Percentiles rank a stretch among this genome's conserved stretches.
phyloP scores from a whole-genome alignment of 2,888 invertebrate species.

The Alviniconcha strummeri region DNA sequence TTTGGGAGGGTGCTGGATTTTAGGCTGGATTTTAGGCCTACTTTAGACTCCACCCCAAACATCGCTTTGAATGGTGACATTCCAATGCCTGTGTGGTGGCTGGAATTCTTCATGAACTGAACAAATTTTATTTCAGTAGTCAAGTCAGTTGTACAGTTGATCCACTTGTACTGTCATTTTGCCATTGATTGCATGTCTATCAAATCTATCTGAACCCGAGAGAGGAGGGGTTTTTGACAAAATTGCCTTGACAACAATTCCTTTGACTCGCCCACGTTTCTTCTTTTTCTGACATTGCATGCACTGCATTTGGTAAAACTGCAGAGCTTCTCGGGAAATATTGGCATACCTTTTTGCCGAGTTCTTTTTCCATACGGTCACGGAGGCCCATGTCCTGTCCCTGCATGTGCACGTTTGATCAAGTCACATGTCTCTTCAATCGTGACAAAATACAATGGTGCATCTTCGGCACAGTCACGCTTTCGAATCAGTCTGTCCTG shows the following conservation, averaged over 20 bases:
- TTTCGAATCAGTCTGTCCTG: slow-evolving; percentile 28
- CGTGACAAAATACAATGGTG: slow-evolving; percentile 23
- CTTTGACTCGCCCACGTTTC: slow-evolving; percentile 13
- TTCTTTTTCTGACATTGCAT: slow-evolving; percentile 19
- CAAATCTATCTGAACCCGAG: slow-evolving; percentile 20
- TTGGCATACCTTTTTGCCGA: slow-evolving; percentile 11
- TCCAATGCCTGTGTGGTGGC: slow-evolving; percentile 21
- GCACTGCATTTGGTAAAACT: slow-evolving; percentile 25
- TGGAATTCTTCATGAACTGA: slow-evolving; percentile 17
- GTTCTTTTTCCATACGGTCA: slow-evolving; percentile 24
- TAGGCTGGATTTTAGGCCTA: slow-evolving; percentile 18
- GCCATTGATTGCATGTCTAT: slow-evolving; percentile 22
- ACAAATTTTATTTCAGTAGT: slow-evolving; percentile 18
- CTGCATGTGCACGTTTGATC: slow-evolving; percentile 17
- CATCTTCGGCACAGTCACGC: neutral
- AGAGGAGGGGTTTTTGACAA: slow-evolving; percentile 19
- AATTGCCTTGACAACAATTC: slow-evolving; percentile 21
- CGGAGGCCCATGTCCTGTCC: slow-evolving; percentile 32
- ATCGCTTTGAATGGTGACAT: slow-evolving; percentile 21
- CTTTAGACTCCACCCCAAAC: slow-evolving; percentile 17
- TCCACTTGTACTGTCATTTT: slow-evolving; percentile 8
- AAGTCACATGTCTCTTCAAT: slow-evolving; percentile 28
- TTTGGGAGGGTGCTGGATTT: slow-evolving; percentile 1
- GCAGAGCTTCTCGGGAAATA: slow-evolving; percentile 3
- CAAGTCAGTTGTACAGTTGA: slow-evolving; percentile 1